A percentile compares a stretch with the other conserved stretches of the same genome.
These are phyloP conservation scores for Leuctra nigra DNA, from an alignment of 2,888 invertebrate species.

Conservation along the genomic window DNA sequence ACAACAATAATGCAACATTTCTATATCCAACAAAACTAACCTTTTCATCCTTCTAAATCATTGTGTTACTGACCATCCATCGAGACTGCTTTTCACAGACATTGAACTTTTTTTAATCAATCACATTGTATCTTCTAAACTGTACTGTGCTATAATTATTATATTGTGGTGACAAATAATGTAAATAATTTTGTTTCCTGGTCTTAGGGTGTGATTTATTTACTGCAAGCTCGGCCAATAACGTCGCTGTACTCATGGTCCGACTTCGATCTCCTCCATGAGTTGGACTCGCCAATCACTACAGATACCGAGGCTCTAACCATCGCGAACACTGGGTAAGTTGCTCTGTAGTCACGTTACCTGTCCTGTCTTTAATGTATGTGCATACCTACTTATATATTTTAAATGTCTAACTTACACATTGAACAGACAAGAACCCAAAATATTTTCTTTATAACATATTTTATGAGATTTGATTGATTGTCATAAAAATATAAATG, in stretches of 20 bases:
- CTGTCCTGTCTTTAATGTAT: too few relatives aligned
- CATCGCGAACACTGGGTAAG: slow-evolving; percentile 69
- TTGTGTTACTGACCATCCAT: too few relatives aligned
- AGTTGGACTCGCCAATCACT: slow-evolving; percentile 62
- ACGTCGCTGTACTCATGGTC: slow-evolving; percentile 66
- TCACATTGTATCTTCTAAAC: too few relatives aligned
- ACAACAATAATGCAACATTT: too few relatives aligned
- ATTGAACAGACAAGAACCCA: background rate
- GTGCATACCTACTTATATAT: background rate
- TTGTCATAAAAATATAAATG: background rate
- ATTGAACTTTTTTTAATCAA: too few relatives aligned
- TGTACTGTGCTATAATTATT: too few relatives aligned
- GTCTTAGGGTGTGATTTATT: too few relatives aligned
- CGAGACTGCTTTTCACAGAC: too few relatives aligned
- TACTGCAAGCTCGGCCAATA: slow-evolving; percentile 73
- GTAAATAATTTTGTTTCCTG: too few relatives aligned
- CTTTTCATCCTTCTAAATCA: too few relatives aligned
- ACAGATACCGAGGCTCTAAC: slow-evolving; percentile 58
- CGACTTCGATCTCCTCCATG: slow-evolving; percentile 71
- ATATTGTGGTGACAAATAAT: too few relatives aligned
- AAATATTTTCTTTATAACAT: background rate
- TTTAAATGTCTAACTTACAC: background rate
- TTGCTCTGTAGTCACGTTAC: slow-evolving; percentile 30
- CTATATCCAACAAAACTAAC: too few relatives aligned
- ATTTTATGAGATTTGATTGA: background rate